Conservation (phyloP, 2,113 vertebrate species). For the Acrocephalus arundinaceus region DNA sequence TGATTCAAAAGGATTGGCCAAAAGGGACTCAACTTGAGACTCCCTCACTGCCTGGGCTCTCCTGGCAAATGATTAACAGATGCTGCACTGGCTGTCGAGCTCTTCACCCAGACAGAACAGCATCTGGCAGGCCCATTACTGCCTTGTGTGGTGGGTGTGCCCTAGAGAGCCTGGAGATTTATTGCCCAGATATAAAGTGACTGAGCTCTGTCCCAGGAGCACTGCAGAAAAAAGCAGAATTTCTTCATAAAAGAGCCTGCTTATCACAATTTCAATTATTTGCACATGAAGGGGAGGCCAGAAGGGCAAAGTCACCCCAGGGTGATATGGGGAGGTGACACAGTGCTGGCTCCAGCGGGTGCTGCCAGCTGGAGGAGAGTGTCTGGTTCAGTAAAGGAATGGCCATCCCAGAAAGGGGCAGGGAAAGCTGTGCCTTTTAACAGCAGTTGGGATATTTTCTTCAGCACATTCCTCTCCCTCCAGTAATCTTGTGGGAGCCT, state of each 20-base stretch:
- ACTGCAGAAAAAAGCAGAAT: not conserved
- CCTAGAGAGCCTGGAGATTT: slow-evolving; percentile 38
- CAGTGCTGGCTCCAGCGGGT: not conserved
- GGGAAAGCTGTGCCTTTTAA: slow-evolving; percentile 28
- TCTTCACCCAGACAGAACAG: slow-evolving; percentile 37
- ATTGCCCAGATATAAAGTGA: slow-evolving; percentile 35
- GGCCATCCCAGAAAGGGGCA: not conserved
- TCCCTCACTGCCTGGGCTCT: not conserved
- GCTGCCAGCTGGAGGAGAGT: not conserved
- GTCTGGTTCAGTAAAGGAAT: not conserved
- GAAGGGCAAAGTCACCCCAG: not conserved
- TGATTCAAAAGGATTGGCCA: not conserved
- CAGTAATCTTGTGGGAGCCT: slow-evolving; percentile 29
- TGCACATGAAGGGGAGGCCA: not conserved
- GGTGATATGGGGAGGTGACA: not conserved
- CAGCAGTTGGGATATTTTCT: slow-evolving; percentile 46
- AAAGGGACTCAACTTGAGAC: not conserved
- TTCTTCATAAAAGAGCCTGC: not conserved
- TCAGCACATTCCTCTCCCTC: slow-evolving; percentile 10
- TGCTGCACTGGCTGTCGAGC: not conserved
- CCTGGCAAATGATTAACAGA: slow-evolving; percentile 51
- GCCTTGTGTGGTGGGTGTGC: not conserved
- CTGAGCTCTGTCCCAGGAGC: slow-evolving; percentile 2
- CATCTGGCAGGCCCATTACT: slow-evolving; percentile 45
- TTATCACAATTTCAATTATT: slow-evolving; percentile 20